Percentiles rank a stretch among this genome's conserved stretches.
Evolutionary conservation across 64 coral and sea anemone genomes (phyloP).

Genomic region (Anthopleura sola): DNA sequence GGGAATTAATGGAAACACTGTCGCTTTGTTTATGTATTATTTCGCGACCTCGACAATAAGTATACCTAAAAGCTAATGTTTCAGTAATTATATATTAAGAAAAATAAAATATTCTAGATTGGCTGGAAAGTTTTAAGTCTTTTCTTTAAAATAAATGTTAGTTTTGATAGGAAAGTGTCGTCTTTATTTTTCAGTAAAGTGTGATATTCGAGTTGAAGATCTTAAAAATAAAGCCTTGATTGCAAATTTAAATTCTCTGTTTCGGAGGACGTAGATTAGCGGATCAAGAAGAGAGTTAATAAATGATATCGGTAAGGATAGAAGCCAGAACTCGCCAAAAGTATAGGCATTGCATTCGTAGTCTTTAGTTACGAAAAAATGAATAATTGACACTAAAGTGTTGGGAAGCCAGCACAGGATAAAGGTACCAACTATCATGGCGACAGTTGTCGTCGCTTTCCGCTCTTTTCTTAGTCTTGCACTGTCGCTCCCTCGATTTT

Average conservation of each 20-base stretch:
- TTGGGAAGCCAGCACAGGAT: conserved; percentile 27
- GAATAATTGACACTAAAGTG: conserved; percentile 2
- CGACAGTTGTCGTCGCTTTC: conserved; percentile 13
- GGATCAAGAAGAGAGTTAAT: conserved; percentile 15
- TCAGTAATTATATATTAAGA: not conserved
- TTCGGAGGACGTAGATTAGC: conserved; percentile 17
- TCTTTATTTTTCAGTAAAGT: not conserved
- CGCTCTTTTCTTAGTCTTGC: conserved; percentile 3
- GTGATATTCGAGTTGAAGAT: not conserved
- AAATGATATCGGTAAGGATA: conserved; percentile 14
- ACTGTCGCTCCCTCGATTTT: not conserved
- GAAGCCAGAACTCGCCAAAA: conserved; percentile 22
- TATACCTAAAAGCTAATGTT: not conserved
- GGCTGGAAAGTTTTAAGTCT: not conserved
- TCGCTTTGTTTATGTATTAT: not conserved
- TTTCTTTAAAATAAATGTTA: not conserved
- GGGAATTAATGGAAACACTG: not conserved
- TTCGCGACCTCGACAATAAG: not conserved
- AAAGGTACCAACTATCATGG: conserved; percentile 13
- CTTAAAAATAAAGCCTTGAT: not conserved
- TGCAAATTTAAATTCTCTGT: conserved; percentile 23
- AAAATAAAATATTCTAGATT: not conserved
- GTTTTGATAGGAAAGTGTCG: not conserved
- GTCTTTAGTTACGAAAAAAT: not conserved
- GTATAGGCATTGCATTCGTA: conserved; percentile 15